Percentiles rank a stretch among this genome's conserved stretches.
phyloP scores from a whole-genome alignment of 1,140 invertebrate species.

The Battus philenor region DNA sequence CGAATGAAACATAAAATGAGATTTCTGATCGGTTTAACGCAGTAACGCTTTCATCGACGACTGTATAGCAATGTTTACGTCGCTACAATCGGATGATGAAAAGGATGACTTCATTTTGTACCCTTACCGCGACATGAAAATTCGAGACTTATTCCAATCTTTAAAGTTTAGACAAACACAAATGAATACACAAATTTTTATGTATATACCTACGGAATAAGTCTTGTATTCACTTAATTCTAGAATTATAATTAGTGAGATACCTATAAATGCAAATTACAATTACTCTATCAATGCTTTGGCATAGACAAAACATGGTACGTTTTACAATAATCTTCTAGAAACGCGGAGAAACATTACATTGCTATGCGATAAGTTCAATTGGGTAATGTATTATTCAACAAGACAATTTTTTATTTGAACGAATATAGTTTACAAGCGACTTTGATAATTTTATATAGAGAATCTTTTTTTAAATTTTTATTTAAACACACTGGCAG shows the following conservation, averaged over 20 bases:
- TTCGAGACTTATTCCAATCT: conserved; percentile 62
- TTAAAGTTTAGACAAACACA: conserved; percentile 54
- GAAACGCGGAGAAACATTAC: conserved; percentile 17
- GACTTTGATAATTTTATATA: background rate
- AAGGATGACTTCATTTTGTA: conserved; percentile 21
- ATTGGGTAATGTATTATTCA: conserved; percentile 13
- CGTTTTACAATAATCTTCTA: conserved; percentile 28
- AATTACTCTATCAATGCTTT: conserved; percentile 77
- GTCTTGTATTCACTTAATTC: conserved; percentile 69
- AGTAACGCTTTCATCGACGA: conserved; percentile 20
- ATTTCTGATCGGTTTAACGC: conserved; percentile 1
- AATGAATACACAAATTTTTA: conserved; percentile 50
- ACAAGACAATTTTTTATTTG: background rate
- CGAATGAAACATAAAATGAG: conserved; percentile 13
- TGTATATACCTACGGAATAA: conserved; percentile 60
- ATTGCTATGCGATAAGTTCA: conserved; percentile 14
- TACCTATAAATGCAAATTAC: conserved; percentile 76
- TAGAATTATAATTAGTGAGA: conserved; percentile 71
- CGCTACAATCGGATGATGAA: conserved; percentile 27
- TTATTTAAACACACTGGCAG: no score
- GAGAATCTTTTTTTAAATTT: conserved; percentile 6
- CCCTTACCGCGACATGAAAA: conserved; percentile 29
- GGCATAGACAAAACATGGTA: conserved; percentile 75
- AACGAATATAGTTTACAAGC: conserved; percentile 6
- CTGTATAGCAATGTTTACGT: conserved; percentile 25